Evolutionary conservation across 1,140 invertebrate genomes (phyloP), one percentile per base, ranked within the genome.

Genomic region (Parapsyche elsis): DNA sequence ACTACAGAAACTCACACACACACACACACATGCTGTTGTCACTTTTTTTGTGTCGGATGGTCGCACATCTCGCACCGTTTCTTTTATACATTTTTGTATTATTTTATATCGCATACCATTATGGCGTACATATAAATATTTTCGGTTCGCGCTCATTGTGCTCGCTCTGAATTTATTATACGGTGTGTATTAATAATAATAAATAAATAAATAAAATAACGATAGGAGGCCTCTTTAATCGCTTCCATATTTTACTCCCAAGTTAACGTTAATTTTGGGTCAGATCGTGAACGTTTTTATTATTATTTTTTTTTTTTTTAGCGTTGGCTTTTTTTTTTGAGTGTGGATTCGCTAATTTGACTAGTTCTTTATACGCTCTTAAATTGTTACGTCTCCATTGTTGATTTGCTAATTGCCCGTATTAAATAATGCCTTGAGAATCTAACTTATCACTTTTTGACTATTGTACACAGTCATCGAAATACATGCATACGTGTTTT

Each of bases 81-180:
- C 49, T 53, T 53, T 53, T 53, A 67, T 67, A 38, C 7, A 38
- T 38, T 4, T 38, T 38, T 38, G 7, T 38, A 38, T 38, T 38
- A 30, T 67, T 67, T 67, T 67, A 67, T 67, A 67, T 67, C 64
- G 64, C 64, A 67, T 67, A 64, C 64, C 64, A 24, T 53, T 53
- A 53, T 30, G 71, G 71, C 71, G 64, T 24, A 24, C 24, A 45
- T 73, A 49, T 73, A 73, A 73, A 73, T 73, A 73, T 73, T 73
- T 73, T 73, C 71, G 71, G 64, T 73, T 49, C 71, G 38, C 71
- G 71, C 71, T 30, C 71, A 73, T 73, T 73, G 71, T 73, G 71
- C 44, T 73, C 71, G 71, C 71, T 23, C n/a, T 5, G 45, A 46
- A 73, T 73, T 73, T 73, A 73, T 73, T 73, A 49, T 14, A 45